Base-by-base conservation (phyloP, 2,888 invertebrate species). In the Pharmacophagus antenor region DNA sequence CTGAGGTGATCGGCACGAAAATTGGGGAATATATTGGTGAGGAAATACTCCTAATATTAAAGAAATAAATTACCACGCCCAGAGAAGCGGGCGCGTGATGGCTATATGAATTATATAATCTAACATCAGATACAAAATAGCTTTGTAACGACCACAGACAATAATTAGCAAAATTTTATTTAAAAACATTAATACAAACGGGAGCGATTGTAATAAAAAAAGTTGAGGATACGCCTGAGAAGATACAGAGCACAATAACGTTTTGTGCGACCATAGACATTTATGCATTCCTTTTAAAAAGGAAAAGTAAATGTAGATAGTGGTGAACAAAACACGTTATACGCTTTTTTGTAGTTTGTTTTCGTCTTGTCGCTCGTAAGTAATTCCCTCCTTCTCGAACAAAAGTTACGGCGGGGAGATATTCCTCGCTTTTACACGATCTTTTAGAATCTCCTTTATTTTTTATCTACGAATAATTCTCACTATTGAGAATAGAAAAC, bases 381-480 rank as follows among this genome's bases (percentile, higher is more conserved):
- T 83, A 85, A 85, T 85, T 84, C 83, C 72, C 75, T 80, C 50
- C 60, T 79, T 78, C 76, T 72, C 74, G 68, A 76, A 77, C 73
- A 79, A 84, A 85, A 85, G 82, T 85, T 85, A 83, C 77, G 73
- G 71, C 68, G 67, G 64, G 71, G 75, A 71, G 77, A 76, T 76
- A 56, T 80, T 79, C 76, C 80, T 25, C 55, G 49, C 78, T 74
- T 84, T 82, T 80, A 77, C 76, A 76, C 76, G 75, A 70, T 63
- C 70, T 67, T 72, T 70, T 74, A 79, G 74, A 79, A 78, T 77
- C 79, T 78, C 72, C 67, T 76, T 79, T 79, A 73, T 80, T 75
- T 72, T 78, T 78, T 67, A 73, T 74, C 74, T 76, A 78, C 80
- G 82, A 84, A 84, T 86, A 84, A 86, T 86, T 84, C 82, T 81